These are phyloP conservation scores for Neogale vison DNA, from an alignment of 2,113 vertebrate species.

Conservation along the genomic window DNA sequence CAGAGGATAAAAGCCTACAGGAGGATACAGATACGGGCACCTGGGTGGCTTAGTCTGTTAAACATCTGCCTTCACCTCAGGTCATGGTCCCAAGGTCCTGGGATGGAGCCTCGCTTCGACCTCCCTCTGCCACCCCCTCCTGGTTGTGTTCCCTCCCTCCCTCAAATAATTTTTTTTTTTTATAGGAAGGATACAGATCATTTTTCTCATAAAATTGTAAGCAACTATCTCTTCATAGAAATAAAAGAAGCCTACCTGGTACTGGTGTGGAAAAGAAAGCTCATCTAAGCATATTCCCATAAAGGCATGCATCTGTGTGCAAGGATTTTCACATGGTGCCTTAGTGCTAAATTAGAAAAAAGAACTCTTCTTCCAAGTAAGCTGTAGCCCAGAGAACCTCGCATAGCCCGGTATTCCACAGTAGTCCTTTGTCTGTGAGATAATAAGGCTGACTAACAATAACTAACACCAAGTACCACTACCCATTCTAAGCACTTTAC, in stretches of 20 bases:
- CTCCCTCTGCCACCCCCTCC: too few species aligned
- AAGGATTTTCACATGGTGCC: background rate
- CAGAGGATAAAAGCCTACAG: background rate
- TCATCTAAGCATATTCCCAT: background rate
- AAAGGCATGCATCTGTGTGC: background rate
- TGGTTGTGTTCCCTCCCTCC: too few species aligned
- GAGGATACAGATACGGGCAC: background rate
- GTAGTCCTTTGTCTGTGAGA: background rate
- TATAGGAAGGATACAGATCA: background rate
- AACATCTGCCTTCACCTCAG: too few species aligned
- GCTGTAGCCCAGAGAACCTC: background rate
- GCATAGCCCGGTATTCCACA: background rate
- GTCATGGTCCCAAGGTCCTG: too few species aligned
- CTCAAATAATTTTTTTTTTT: too few species aligned
- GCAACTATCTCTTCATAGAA: background rate
- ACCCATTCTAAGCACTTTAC: background rate
- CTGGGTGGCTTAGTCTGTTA: too few species aligned
- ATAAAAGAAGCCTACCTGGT: background rate
- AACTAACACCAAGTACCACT: background rate
- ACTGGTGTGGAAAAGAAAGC: background rate
- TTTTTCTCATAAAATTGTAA: constrained; percentile 18
- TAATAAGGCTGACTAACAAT: background rate
- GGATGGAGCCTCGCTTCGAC: too few species aligned
- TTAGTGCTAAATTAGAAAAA: constrained; percentile 20
- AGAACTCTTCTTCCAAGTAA: background rate